phyloP scores from a whole-genome alignment of 2,113 vertebrate genomes.

The Ophthalmolycus amberensis region DNA sequence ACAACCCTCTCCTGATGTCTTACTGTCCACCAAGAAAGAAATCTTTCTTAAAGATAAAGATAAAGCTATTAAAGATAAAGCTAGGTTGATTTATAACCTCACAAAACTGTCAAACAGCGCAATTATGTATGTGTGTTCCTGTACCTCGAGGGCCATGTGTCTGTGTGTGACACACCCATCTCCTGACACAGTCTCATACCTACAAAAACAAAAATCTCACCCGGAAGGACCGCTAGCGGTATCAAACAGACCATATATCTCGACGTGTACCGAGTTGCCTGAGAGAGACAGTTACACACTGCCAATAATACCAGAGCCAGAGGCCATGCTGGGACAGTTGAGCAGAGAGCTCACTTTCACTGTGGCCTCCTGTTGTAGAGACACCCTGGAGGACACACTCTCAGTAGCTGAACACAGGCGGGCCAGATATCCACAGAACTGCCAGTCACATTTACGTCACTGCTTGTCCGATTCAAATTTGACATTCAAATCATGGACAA shows the following conservation, averaged over 20 bases:
- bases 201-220: not conserved
- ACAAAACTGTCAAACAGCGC: not conserved
- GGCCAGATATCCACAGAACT: constrained; percentile 7
- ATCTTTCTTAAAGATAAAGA: not conserved
- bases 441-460: not conserved
- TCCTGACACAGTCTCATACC: not conserved
- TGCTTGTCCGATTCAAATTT: constrained; percentile 4
- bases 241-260: not conserved
- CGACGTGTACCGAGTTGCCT: not conserved
- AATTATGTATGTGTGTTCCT: not conserved
- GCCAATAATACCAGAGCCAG: not conserved
- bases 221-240: not conserved
- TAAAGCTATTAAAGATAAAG: not conserved
- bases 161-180: not conserved
- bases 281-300: not conserved
- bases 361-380: not conserved
- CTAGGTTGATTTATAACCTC: not conserved
- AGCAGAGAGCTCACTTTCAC: not conserved
- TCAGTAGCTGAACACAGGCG: not conserved
- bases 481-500: constrained; percentile 31
- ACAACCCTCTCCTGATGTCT: not conserved
- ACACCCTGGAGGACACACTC: not conserved
- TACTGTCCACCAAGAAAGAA: not conserved
- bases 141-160: not conserved
- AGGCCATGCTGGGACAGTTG: constrained; percentile 4